A percentile compares a stretch with the other conserved stretches of the same genome.
Evolutionary conservation across 1,140 invertebrate genomes (phyloP).

Genomic region (Pentalonia nigronervosa): DNA sequence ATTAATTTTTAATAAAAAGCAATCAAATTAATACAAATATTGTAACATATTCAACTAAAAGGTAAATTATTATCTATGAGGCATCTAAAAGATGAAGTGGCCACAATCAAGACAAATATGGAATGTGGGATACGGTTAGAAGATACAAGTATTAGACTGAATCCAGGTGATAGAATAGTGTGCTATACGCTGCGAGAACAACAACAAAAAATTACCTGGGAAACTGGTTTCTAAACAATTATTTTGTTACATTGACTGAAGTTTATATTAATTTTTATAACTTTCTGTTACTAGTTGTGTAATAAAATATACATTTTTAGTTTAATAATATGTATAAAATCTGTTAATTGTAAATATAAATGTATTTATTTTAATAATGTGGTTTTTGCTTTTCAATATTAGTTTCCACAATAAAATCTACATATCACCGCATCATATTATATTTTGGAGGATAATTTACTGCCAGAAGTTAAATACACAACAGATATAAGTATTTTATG

Average conservation of each 20-base stretch:
- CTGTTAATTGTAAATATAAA: background rate
- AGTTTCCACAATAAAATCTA: background rate
- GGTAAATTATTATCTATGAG: slow-evolving; percentile 81
- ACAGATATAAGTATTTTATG: background rate
- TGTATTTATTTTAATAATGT: background rate
- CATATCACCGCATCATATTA: background rate
- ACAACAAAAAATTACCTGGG: slow-evolving; percentile 77
- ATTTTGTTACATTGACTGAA: background rate
- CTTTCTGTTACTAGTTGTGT: background rate
- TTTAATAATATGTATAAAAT: background rate
- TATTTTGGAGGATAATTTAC: background rate
- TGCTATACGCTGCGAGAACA: slow-evolving; percentile 77
- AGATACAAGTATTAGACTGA: slow-evolving; percentile 71
- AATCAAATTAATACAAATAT: background rate
- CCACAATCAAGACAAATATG: slow-evolving; percentile 79
- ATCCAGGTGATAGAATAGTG: slow-evolving; percentile 79
- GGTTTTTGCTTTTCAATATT: background rate
- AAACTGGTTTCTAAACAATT: slow-evolving; percentile 63
- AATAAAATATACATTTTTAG: background rate
- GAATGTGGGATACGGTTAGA: slow-evolving; percentile 88
- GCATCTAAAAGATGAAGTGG: slow-evolving; percentile 89
- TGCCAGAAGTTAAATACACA: background rate
- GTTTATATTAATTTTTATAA: background rate
- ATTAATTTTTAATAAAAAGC: background rate
- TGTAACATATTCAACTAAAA: slow-evolving; percentile 63